Conservation (phyloP, 2,888 invertebrate species). For the Apotomis turbidana region DNA sequence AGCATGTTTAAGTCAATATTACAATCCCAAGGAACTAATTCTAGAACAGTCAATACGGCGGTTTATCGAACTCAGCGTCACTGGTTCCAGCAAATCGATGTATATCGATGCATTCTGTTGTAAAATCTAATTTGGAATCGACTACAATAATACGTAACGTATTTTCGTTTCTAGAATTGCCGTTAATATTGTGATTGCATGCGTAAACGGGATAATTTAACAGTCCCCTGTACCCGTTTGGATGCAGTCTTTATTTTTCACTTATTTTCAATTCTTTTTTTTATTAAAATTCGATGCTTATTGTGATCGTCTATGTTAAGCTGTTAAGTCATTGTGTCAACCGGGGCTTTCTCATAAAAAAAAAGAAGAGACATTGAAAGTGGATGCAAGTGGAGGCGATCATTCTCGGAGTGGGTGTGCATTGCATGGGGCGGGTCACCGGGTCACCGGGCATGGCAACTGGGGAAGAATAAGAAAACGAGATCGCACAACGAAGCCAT, state of each 20-base stretch:
- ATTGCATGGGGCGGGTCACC: constrained; percentile 72
- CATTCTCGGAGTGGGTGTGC: constrained; percentile 60
- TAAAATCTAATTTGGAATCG: constrained; percentile 16
- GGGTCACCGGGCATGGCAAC: constrained; percentile 48
- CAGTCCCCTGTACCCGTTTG: constrained; percentile 59
- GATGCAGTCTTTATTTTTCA: constrained; percentile 48
- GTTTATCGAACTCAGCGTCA: not conserved
- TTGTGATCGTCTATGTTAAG: constrained; percentile 62
- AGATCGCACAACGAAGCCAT: constrained; percentile 81
- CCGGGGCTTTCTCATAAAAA: constrained; percentile 49
- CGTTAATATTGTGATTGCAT: constrained; percentile 56
- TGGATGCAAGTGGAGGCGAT: constrained; percentile 51
- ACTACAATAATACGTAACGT: constrained; percentile 44
- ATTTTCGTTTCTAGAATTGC: constrained; percentile 62
- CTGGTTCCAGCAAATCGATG: constrained; percentile 33
- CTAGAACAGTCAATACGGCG: constrained; percentile 53
- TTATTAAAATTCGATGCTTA: constrained; percentile 58
- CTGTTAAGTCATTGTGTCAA: constrained; percentile 52
- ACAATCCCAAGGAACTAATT: constrained; percentile 46
- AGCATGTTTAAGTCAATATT: constrained; percentile 43
- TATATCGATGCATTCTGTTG: constrained; percentile 7
- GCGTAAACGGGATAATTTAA: constrained; percentile 55
- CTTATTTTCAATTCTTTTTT: constrained; percentile 48
- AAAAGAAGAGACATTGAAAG: constrained; percentile 11
- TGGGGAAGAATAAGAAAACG: constrained; percentile 61